These are phyloP conservation scores for Gallinago stenura DNA, from an alignment of 2,797 vertebrate genomes.

Conservation along the genomic window DNA sequence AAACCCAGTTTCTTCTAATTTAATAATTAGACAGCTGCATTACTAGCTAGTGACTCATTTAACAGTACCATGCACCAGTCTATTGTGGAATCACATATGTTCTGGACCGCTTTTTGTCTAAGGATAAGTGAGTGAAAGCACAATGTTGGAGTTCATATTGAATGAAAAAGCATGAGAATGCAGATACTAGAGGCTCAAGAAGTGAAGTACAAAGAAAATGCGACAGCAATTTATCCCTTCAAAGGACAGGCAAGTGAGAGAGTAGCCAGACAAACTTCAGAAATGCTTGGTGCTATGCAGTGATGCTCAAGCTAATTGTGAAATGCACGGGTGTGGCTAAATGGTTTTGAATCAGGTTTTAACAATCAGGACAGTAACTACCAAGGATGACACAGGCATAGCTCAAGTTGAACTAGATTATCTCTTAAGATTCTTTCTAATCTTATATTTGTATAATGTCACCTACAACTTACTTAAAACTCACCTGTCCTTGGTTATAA, in stretches of 20 bases:
- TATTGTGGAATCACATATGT: not conserved
- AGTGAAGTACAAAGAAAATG: not conserved
- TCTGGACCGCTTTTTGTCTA: not conserved
- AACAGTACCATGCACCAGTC: not conserved
- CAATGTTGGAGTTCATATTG: not conserved
- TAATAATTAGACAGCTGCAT: not conserved
- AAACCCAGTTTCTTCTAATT: not conserved
- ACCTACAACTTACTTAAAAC: not conserved
- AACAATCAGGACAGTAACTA: not conserved
- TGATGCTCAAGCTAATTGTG: not conserved
- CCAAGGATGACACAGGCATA: not conserved
- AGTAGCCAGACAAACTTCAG: not conserved
- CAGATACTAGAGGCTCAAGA: not conserved
- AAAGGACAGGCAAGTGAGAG: not conserved
- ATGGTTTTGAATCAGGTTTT: not conserved
- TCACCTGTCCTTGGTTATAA: slow-evolving; percentile 87
- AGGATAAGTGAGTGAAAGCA: not conserved
- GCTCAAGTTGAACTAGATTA: not conserved
- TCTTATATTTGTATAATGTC: not conserved
- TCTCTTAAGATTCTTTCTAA: not conserved
- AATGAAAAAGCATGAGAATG: not conserved
- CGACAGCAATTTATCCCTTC: not conserved
- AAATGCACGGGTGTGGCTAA: not conserved
- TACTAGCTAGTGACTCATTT: not conserved
- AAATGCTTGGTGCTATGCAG: not conserved